Evolutionary conservation across 2,113 vertebrate genomes (phyloP), one percentile per base, ranked within the genome.

Genomic region (Pseudonaja textilis): DNA sequence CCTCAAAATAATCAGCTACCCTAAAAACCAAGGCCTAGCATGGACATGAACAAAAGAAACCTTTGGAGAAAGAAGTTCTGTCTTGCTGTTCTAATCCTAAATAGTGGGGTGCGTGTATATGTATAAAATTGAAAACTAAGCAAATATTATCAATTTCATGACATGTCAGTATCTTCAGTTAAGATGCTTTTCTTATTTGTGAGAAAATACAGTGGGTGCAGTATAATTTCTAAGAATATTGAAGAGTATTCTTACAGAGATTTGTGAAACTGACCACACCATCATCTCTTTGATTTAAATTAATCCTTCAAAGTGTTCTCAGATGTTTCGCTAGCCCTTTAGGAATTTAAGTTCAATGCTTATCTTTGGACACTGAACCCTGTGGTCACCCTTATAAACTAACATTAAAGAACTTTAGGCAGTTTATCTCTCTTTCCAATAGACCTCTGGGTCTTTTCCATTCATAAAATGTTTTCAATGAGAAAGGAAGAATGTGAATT

Each of bases 401-500:
- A 90, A 25, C 10, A 57, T 42, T 87, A 9, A 90, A 64, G 47
- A 59, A n/a, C 18, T 34, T 87, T 26, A 25, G 0, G 34, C 61
- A 56, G 29, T 88, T 1, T 4, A 88, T 91, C n/a, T 87, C 23
- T 88, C 56, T 94, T 42, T 10, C 16, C 18, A 50, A 0, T 0
- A 7, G 39, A 91, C 93, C 55, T 86, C 87, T 23, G n/a, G 59
- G 91, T 56, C 91, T 22, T 50, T 57, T 93, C 86, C 90, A 89
- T 93, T 95, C 89, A 92, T 85, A 25, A n/a, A 5, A 96, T 92
- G 87, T 95, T 90, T 87, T 94, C 3, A 0, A 29, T 0, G 0
- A 86, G 74, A 90, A 26, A 94, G 88, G 92, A 93, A 93, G 95
- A 85, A 87, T 90, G 59, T 87, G 88, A 59, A 85, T 14, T 9